A percentile compares a stretch with the other conserved stretches of the same genome.
Conservation (phyloP, 2,888 invertebrate species). For the Tachina fera region DNA sequence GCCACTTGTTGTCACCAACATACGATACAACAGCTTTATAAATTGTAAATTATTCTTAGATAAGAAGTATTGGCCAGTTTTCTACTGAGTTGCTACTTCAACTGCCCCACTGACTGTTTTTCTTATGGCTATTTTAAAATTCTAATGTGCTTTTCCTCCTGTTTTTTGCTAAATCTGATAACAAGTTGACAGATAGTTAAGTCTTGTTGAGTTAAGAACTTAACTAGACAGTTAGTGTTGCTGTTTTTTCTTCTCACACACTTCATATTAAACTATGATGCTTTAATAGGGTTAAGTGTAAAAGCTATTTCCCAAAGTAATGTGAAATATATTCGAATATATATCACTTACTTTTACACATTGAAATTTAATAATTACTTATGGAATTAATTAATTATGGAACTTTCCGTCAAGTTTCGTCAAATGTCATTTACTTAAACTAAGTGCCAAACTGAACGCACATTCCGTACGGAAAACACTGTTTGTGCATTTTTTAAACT, state of each 20-base stretch:
- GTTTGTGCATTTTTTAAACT: too few relatives aligned
- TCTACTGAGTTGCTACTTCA: background rate
- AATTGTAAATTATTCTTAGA: constrained; percentile 55
- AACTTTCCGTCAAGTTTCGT: too few relatives aligned
- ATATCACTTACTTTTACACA: background rate
- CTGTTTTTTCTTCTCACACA: constrained; percentile 46
- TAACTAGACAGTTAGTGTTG: constrained; percentile 60
- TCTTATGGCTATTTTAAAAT: constrained; percentile 65
- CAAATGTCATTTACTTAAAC: too few relatives aligned
- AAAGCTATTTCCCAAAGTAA: constrained; percentile 17
- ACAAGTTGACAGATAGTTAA: constrained; percentile 71
- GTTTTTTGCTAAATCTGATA: constrained; percentile 66
- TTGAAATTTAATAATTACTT: too few relatives aligned
- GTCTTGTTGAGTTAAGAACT: constrained; percentile 71
- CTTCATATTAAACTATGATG: constrained; percentile 51
- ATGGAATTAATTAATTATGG: too few relatives aligned
- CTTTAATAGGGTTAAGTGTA: constrained; percentile 24
- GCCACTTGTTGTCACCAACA: constrained; percentile 71
- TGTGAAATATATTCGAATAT: background rate
- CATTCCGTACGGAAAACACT: too few relatives aligned
- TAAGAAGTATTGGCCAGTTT: constrained; percentile 49
- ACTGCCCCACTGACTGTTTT: constrained; percentile 11
- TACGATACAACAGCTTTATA: constrained; percentile 44
- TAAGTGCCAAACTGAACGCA: too few relatives aligned
- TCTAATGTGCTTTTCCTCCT: constrained; percentile 60